Percentiles rank a stretch among this genome's conserved stretches.
These are phyloP conservation scores for Mesaphorura yosii DNA, from an alignment of 1,140 invertebrate species.

Conservation along the genomic window DNA sequence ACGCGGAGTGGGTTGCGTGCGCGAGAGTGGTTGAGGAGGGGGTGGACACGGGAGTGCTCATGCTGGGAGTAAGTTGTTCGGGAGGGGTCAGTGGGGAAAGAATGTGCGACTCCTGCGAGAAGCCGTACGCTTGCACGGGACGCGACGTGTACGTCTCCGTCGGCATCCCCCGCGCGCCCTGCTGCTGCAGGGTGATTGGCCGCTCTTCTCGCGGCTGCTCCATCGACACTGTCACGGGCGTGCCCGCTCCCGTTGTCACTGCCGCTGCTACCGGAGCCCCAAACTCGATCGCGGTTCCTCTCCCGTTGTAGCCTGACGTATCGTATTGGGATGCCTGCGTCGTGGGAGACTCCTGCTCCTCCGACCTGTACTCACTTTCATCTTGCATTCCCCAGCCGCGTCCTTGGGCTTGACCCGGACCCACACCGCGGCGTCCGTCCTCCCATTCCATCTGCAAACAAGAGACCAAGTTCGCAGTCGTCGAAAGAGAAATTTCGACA, in stretches of 20 bases:
- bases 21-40: too few species aligned
- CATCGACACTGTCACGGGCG: background rate
- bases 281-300: background rate
- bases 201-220: background rate
- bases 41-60: slow-evolving; percentile 26
- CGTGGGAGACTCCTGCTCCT: slow-evolving; percentile 18
- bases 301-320: background rate
- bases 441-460: slow-evolving; percentile 25
- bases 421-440: slow-evolving; percentile 4
- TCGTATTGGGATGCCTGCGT: too few species aligned
- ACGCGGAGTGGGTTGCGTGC: slow-evolving; percentile 20
- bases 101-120: slow-evolving; percentile 15
- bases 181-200: too few species aligned
- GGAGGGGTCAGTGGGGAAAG: slow-evolving; percentile 18
- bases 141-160: slow-evolving; percentile 17
- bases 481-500: background rate
- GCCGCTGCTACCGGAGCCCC: background rate
- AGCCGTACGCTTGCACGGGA: slow-evolving; percentile 16
- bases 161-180: slow-evolving; percentile 20
- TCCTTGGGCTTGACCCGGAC: slow-evolving; percentile 2
- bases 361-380: slow-evolving; percentile 29
- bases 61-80: slow-evolving; percentile 30
- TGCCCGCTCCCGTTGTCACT: background rate
- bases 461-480: background rate
- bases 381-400: slow-evolving; percentile 29